Percentiles rank a stretch among this genome's conserved stretches.
phyloP scores from a whole-genome alignment of 2,888 invertebrate genomes.

The Meloe dianella region DNA sequence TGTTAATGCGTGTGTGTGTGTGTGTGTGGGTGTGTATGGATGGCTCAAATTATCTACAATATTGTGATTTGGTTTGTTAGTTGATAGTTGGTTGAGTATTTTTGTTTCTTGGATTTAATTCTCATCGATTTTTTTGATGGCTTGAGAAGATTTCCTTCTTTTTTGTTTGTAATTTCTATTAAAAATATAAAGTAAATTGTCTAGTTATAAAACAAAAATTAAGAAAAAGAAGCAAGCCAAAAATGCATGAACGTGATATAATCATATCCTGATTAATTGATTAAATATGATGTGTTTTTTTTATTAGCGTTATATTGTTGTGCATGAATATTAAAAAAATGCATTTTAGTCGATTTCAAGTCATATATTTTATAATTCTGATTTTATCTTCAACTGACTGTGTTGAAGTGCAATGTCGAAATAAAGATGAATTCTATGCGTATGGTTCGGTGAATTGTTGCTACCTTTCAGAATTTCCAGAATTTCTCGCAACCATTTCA shows the following conservation, averaged over 20 bases:
- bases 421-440: neutral
- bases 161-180: constrained; percentile 1
- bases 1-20: neutral
- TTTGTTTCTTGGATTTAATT: too few species aligned
- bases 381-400: neutral
- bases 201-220: neutral
- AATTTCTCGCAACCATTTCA: too few species aligned
- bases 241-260: constrained; percentile 19
- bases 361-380: constrained; percentile 4
- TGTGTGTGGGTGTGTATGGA: neutral
- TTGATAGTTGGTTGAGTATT: too few species aligned
- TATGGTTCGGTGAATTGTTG: neutral
- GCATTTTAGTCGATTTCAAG: constrained; percentile 11
- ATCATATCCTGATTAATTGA: constrained; percentile 15
- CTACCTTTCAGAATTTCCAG: too few species aligned
- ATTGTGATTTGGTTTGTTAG: constrained; percentile 32
- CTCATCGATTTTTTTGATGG: constrained; percentile 23
- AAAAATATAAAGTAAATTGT: neutral
- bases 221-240: constrained; percentile 2
- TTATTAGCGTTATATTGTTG: constrained; percentile 9
- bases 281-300: constrained; percentile 10
- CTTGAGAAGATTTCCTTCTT: constrained; percentile 19
- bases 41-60: constrained; percentile 8
- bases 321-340: neutral
- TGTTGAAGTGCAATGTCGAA: neutral